Percentiles rank a stretch among this genome's conserved stretches.
These are phyloP conservation scores for Prosapia bicincta DNA, from an alignment of 2,888 invertebrate genomes.

Conservation along the genomic window DNA sequence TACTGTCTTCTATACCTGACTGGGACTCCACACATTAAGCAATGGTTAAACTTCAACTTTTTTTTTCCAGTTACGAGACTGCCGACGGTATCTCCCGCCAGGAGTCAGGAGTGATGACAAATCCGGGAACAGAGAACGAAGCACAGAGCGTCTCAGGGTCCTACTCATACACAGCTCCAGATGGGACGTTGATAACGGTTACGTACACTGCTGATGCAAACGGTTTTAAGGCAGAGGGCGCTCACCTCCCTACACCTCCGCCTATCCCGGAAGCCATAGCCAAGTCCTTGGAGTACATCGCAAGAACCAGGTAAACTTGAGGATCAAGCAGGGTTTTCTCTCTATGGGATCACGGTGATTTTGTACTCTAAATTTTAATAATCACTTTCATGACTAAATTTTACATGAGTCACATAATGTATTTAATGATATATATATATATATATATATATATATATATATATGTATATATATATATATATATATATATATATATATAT, in stretches of 20 bases:
- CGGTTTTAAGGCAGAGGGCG: slow-evolving; percentile 48
- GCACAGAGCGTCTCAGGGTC: slow-evolving; percentile 51
- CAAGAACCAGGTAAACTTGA: slow-evolving; percentile 41
- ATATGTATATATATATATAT: too few relatives aligned
- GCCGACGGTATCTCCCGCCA: slow-evolving; percentile 57
- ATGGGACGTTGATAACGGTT: slow-evolving; percentile 61
- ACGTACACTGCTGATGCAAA: slow-evolving; percentile 71
- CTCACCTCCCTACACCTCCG: slow-evolving; percentile 42
- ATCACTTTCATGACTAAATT: too few relatives aligned
- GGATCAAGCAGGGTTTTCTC: too few relatives aligned
- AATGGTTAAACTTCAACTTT: slow-evolving; percentile 43
- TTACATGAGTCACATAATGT: too few relatives aligned
- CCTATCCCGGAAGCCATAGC: slow-evolving; percentile 43
- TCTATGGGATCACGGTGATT: too few relatives aligned
- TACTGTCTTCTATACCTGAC: too few relatives aligned
- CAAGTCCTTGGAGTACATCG: slow-evolving; percentile 58
- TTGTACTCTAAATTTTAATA: too few relatives aligned
- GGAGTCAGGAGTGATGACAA: slow-evolving; percentile 56
- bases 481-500: too few relatives aligned
- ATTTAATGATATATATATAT: too few relatives aligned
- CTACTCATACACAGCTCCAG: slow-evolving; percentile 67
- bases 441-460: too few relatives aligned
- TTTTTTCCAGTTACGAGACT: slow-evolving; percentile 51
- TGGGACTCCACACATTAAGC: too few relatives aligned
- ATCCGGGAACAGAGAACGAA: slow-evolving; percentile 53